Base-by-base conservation (phyloP, 2,888 invertebrate genomes). In the Pachliopta kotzebuea region DNA sequence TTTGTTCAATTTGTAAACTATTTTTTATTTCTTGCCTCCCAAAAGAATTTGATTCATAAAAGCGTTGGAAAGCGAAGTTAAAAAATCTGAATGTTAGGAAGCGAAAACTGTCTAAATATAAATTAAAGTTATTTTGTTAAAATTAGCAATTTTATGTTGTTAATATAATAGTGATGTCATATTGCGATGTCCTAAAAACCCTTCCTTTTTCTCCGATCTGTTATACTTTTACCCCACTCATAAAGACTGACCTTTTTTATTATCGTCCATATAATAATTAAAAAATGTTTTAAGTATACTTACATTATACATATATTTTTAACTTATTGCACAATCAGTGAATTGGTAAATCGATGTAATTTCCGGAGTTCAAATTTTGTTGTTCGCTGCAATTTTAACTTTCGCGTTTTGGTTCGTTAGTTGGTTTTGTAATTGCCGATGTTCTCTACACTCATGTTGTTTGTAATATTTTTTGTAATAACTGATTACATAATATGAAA, bases 341-440 rank as follows among this genome's bases (percentile, higher is more conserved):
- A 42, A 60, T 37, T 60, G n/a, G 53, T 53, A 42, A 53, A 54
- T 24, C 37, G 20, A 52, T 31, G 52, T 45, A 29, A 11, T 37
- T 23, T 37, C 20, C 24, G 24, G 53, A 37, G 31, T 59, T 52
- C 29, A 17, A 52, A 29, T 52, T 52, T 52, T 52, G 50, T 42
- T 60, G 53, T 60, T 60, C 18, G n/a, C 37, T 23, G 31, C 53
- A 7, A 54, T n/a, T 53, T 53, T 55, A 26, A 20, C 26, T 20
- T 55, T 24, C 31, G 29, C 52, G 18, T 37, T 18, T 31, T 21
- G 52, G 52, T 21, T 60, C 59, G 59, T 60, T 60, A 59, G 59
- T 24, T 1, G 31, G 52, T 59, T 59, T 59, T 52, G 52, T 52
- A 59, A 59, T 59, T 59, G 50, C 59, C 26, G 26, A n/a, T 49